phyloP scores from a whole-genome alignment of 2,797 vertebrate species.

The Sebastes oblongus region DNA sequence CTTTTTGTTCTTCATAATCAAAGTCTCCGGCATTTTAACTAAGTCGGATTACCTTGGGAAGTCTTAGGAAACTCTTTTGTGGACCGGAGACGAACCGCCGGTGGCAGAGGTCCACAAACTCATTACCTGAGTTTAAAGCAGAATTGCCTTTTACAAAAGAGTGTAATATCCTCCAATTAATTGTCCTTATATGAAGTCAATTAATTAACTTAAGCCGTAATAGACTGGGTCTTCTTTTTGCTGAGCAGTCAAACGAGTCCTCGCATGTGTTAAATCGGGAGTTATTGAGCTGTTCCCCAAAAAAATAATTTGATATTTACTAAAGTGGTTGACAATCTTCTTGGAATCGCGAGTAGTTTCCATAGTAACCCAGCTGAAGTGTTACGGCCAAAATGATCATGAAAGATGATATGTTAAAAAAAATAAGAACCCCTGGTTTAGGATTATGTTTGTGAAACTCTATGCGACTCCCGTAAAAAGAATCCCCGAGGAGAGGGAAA shows the following conservation, averaged over 20 bases:
- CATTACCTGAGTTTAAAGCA: slow-evolving; percentile 64
- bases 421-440: neutral
- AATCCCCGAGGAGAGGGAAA: neutral
- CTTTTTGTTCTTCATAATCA: slow-evolving; percentile 74
- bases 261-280: slow-evolving; percentile 16
- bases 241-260: slow-evolving; percentile 38
- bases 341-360: slow-evolving; percentile 23
- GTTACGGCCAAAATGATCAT: slow-evolving; percentile 9
- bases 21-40: slow-evolving; percentile 67
- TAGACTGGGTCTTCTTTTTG: slow-evolving; percentile 21
- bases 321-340: slow-evolving; percentile 13
- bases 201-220: slow-evolving; percentile 55
- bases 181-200: slow-evolving; percentile 48
- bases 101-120: slow-evolving; percentile 72
- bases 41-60: slow-evolving; percentile 74
- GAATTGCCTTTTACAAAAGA: slow-evolving; percentile 59
- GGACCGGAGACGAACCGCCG: slow-evolving; percentile 61
- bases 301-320: slow-evolving; percentile 21
- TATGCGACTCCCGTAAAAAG: neutral
- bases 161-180: slow-evolving; percentile 63
- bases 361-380: slow-evolving; percentile 36
- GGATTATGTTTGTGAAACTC: slow-evolving; percentile 19
- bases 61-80: slow-evolving; percentile 66
- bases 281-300: slow-evolving; percentile 13
- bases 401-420: slow-evolving; percentile 4